Evolutionary conservation across 2,888 invertebrate species (phyloP).

Genomic region (Loripinus fragilis): DNA sequence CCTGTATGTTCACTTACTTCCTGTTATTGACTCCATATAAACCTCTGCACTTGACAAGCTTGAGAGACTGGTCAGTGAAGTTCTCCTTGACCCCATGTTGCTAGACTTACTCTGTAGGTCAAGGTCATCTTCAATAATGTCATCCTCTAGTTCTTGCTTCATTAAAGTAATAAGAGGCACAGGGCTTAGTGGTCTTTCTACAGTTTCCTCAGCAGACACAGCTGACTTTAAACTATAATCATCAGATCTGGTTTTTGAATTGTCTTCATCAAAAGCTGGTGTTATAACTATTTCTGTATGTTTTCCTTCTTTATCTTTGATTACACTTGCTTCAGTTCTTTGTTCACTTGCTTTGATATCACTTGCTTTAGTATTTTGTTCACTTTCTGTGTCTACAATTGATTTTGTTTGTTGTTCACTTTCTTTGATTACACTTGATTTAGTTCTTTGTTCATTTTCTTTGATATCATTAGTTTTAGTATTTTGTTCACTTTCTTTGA

Average conservation of each 20-base stretch:
- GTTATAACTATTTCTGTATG: background rate
- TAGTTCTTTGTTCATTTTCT: background rate
- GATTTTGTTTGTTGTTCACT: background rate
- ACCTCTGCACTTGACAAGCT: conserved; percentile 58
- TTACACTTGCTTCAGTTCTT: no score
- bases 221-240: background rate
- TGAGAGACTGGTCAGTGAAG: conserved; percentile 54
- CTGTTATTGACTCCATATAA: conserved; percentile 30
- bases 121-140: conserved; percentile 36
- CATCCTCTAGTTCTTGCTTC: background rate
- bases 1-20: conserved; percentile 8
- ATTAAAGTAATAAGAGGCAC: background rate
- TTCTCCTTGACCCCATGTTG: conserved; percentile 37
- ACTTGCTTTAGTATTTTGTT: background rate
- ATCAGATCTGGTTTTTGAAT: background rate
- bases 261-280: background rate
- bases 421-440: background rate
- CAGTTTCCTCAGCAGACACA: background rate
- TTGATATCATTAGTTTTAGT: background rate
- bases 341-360: background rate
- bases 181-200: background rate
- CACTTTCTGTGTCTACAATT: background rate
- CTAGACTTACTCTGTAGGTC: conserved; percentile 16
- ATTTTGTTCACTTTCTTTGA: background rate
- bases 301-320: background rate